Evolutionary conservation across 2,797 vertebrate species (phyloP), one percentile per base, ranked within the genome.

Genomic region (Crotalus adamanteus): DNA sequence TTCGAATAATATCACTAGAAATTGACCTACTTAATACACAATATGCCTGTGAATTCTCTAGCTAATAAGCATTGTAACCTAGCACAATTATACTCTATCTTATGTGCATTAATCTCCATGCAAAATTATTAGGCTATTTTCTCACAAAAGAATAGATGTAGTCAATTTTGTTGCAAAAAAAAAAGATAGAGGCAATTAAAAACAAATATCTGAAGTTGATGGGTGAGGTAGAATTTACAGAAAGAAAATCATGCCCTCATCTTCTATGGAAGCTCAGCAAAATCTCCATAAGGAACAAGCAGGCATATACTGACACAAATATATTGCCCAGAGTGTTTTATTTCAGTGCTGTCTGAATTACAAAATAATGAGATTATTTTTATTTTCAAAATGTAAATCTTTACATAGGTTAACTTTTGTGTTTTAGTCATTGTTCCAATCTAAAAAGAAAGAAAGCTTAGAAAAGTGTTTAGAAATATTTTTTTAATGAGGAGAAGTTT

Each of bases 21-120:
- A 97, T 90, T 97, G 96, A 97, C 97, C 97, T 97, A 97, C 96
- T 98, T 97, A 97, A 92, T 95, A 96, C 95, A 95, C 96, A 97
- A 95, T 93, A 95, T 96, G 95, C 96, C 97, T 95, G 87, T 95
- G 97, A 96, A 96, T 96, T 96, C 92, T 92, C 96, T 94, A 95
- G 94, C 93, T 96, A 97, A 97, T 97, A 96, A 53, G 93, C 95
- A 95, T 60, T 91, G 95, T 96, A 97, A 96, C 95, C 96, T 97
- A 97, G 95, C 93, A 96, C 95, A 97, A 96, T 95, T 93, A 89
- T 96, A 94, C 95, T 94, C 63, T 25, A 47, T 93, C 60, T 97
- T 96, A 93, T 5, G 92, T 94, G 91, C 87, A 92, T 92, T 96
- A 96, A 97, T 95, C 93, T 94, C 93, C 93, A 88, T 95, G 93